Conservation (phyloP, 2,113 vertebrate genomes). For the Diphyllodes magnificus region DNA sequence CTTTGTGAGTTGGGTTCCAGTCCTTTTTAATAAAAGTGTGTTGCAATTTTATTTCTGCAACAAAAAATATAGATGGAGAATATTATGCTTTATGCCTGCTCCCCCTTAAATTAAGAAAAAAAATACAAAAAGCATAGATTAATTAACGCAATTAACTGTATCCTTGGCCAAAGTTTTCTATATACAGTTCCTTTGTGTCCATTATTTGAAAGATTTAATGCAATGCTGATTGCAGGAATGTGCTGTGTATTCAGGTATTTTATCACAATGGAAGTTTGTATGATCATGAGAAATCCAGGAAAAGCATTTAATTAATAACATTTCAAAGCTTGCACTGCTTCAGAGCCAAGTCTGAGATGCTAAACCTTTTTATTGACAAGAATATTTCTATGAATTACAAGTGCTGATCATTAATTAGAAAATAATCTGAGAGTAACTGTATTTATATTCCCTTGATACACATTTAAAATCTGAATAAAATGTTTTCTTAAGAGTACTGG, state of each 20-base stretch:
- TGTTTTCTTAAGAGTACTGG: not conserved
- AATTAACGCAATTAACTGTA: constrained; percentile 30
- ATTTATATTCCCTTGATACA: not conserved
- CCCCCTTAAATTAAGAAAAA: constrained; percentile 33
- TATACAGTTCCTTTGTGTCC: not conserved
- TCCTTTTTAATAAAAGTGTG: not conserved
- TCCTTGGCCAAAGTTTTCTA: constrained; percentile 19
- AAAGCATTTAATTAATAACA: not conserved
- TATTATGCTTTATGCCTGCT: constrained; percentile 6
- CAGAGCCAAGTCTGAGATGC: not conserved
- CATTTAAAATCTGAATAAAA: not conserved
- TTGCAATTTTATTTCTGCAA: not conserved
- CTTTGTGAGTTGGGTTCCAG: constrained; percentile 19
- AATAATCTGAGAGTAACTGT: not conserved
- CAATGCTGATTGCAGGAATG: not conserved
- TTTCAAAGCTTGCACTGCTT: not conserved
- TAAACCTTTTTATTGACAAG: not conserved
- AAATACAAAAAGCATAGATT: constrained; percentile 14
- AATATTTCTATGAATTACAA: not conserved
- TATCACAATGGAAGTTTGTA: not conserved
- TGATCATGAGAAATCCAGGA: not conserved
- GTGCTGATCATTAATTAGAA: not conserved
- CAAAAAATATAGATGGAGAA: not conserved
- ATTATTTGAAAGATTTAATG: not conserved
- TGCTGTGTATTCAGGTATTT: not conserved